A percentile compares a stretch with the other conserved stretches of the same genome.
Evolutionary conservation across 2,888 invertebrate species (phyloP).

Genomic region (Syritta pipiens): DNA sequence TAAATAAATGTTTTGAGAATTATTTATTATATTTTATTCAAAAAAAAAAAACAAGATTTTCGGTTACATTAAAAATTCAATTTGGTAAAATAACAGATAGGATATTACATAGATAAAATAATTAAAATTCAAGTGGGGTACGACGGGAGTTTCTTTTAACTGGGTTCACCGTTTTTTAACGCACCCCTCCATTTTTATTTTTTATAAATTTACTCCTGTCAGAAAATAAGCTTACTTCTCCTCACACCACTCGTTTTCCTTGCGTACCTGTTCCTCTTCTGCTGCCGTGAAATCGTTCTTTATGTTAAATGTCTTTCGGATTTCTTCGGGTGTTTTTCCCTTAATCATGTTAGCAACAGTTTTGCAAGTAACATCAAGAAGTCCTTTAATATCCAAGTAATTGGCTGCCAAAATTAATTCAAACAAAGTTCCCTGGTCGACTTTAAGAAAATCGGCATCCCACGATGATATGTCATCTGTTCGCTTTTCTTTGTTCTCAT

Average conservation of each 20-base stretch:
- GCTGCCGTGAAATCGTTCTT: slow-evolving; percentile 97
- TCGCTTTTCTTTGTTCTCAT: slow-evolving; percentile 98
- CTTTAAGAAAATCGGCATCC: slow-evolving; percentile 99
- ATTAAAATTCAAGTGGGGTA: slow-evolving; percentile 7
- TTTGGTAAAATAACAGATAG: slow-evolving; percentile 22
- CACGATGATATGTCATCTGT: slow-evolving; percentile 99
- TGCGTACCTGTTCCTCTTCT: slow-evolving; percentile 98
- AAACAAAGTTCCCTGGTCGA: slow-evolving; percentile 97
- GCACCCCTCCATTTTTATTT: slow-evolving; percentile 22
- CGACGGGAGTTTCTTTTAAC: not conserved
- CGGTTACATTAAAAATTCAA: slow-evolving; percentile 33
- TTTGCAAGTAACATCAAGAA: slow-evolving; percentile 98
- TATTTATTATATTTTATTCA: too few species aligned
- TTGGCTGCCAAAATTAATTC: slow-evolving; percentile 98
- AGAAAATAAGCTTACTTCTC: slow-evolving; percentile 72
- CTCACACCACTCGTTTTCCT: slow-evolving; percentile 92
- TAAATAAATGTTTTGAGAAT: too few species aligned
- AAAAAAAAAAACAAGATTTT: too few species aligned
- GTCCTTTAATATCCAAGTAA: slow-evolving; percentile 96
- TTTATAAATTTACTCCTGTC: not conserved
- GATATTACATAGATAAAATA: slow-evolving; percentile 17
- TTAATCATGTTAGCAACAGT: slow-evolving; percentile 99
- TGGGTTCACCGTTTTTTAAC: not conserved
- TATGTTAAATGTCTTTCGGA: slow-evolving; percentile 97
- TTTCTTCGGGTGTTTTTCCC: slow-evolving; percentile 98